Evolutionary conservation across 2,113 vertebrate species (phyloP).

Genomic region (Centropristis striata): DNA sequence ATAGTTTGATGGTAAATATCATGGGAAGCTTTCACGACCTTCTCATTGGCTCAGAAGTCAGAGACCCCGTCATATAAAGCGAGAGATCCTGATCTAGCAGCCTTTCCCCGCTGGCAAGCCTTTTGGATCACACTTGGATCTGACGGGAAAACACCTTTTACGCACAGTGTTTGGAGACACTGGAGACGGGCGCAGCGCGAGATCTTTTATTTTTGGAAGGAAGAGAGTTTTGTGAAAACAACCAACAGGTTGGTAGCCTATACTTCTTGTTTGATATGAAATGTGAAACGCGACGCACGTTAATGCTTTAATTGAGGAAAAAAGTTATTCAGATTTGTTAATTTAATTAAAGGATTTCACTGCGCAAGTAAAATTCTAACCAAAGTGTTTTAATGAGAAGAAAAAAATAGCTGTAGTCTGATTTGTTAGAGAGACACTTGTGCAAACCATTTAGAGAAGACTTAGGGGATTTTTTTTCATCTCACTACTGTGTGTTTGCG

Average conservation of each 20-base stretch:
- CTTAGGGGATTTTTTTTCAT: background rate
- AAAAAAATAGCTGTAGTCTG: background rate
- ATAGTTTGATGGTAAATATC: slow-evolving; percentile 52
- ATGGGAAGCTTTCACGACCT: slow-evolving; percentile 61
- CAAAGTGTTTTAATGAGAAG: background rate
- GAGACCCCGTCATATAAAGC: slow-evolving; percentile 71
- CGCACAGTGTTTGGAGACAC: slow-evolving; percentile 63
- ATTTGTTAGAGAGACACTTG: background rate
- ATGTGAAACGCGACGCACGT: background rate
- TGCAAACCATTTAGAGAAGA: background rate
- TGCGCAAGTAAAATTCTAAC: background rate
- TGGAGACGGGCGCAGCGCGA: slow-evolving; percentile 15
- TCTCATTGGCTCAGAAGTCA: slow-evolving; percentile 79
- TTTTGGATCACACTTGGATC: slow-evolving; percentile 37
- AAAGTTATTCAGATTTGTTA: slow-evolving; percentile 40
- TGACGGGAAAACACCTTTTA: slow-evolving; percentile 52
- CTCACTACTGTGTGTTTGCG: background rate
- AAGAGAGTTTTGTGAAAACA: slow-evolving; percentile 25
- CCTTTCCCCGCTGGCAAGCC: slow-evolving; percentile 46
- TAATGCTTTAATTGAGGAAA: background rate
- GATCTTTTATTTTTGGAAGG: background rate
- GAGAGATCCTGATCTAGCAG: slow-evolving; percentile 32
- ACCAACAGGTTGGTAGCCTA: slow-evolving; percentile 71
- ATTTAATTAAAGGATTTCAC: background rate
- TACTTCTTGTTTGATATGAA: background rate